A percentile compares a stretch with the other conserved stretches of the same genome.
Conservation (phyloP, 2,113 vertebrate genomes). For the Ranitomeya imitator region DNA sequence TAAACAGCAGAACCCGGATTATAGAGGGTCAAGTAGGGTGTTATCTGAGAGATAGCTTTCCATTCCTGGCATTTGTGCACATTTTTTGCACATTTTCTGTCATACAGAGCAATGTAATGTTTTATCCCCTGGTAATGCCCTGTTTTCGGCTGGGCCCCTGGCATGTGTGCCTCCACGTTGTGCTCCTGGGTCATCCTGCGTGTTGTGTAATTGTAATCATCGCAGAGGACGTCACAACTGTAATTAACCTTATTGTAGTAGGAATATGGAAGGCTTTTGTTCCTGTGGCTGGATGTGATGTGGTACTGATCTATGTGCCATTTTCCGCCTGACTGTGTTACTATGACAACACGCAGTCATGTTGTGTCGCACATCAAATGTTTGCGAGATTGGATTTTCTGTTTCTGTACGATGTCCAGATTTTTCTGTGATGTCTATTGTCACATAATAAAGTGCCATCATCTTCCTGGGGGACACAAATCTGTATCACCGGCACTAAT, state of each 20-base stretch:
- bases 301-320: not conserved
- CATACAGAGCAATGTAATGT: no score
- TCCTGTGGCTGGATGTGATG: not conserved
- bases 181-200: not conserved
- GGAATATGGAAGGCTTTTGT: not conserved
- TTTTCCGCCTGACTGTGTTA: conserved; percentile 16
- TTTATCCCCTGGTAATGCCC: no score
- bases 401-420: not conserved
- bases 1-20: no score
- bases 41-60: no score
- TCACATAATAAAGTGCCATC: not conserved
- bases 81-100: no score
- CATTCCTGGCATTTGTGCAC: no score
- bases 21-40: no score
- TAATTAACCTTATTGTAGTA: not conserved
- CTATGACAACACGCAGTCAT: conserved; percentile 24
- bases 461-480: not conserved
- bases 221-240: not conserved
- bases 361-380: conserved; percentile 19
- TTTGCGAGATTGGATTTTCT: not conserved
- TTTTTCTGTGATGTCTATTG: not conserved
- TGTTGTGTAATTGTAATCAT: not conserved
- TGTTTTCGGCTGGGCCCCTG: no score
- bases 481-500: not conserved
- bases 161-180: not conserved